Base-by-base conservation (phyloP, 2,113 vertebrate genomes). In the Mirounga angustirostris region DNA sequence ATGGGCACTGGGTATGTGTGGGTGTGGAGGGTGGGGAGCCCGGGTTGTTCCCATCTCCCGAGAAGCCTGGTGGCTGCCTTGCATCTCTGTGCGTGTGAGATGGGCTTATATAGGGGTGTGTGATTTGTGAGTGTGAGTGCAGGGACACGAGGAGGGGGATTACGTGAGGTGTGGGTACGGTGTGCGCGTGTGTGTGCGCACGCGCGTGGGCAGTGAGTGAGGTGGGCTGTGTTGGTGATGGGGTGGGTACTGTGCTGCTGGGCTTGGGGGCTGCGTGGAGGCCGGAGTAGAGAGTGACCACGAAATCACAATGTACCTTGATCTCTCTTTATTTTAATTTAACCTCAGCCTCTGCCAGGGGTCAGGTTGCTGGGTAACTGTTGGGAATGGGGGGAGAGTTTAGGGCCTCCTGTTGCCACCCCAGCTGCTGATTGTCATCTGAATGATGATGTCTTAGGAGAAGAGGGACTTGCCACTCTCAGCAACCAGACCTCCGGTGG, bases 271-370 rank as follows among this genome's bases (percentile, higher is more conserved):
- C 58, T 82, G 88, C 88, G n/a, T 54, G 86, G 69, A 92, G 92
- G 94, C 91, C 95, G 94, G 74, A 76, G 88, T 78, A 59, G 80
- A 97, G 79, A 89, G 69, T 78, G 91, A 94, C 94, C 90, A 59
- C 94, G 97, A 91, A 95, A 97, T 97, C 84, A 96, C 87, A 82
- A 88, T 24, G 95, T 95, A 69, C 86, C 73, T 89, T 26, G 50
- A 97, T 92, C 81, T 89, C 82, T 58, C 82, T 96, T 81, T 74
- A 50, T 89, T 96, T 96, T 97, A 94, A 97, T 98, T 96, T 94
- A 96, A 94, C 36, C 80, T 96, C 56, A 79, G 74, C 58, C 63
- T 97, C 84, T 91, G 65, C 71, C 58, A 83, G 87, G 52, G 36
- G 43, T 86, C 80, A 82, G 54, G 63, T 92, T 96, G 84, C 90